Conservation (phyloP, 2,113 vertebrate genomes). For the Chrysemys picta region DNA sequence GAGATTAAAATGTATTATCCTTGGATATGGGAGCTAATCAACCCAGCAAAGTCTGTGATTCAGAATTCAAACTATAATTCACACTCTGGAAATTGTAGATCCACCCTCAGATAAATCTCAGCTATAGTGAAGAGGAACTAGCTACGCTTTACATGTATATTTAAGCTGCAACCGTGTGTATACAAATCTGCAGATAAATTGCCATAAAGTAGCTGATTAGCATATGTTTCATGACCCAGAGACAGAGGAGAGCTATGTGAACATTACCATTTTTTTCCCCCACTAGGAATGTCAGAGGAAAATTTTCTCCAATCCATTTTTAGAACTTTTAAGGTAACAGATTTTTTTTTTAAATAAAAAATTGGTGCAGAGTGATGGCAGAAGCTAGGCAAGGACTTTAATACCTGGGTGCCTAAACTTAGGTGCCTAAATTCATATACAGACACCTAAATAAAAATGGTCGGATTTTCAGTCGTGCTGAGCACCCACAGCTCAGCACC, state of each 20-base stretch:
- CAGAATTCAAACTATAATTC: constrained; percentile 36
- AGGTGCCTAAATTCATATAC: background rate
- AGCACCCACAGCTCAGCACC: background rate
- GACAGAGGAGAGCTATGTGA: constrained; percentile 24
- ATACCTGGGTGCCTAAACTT: background rate
- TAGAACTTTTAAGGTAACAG: background rate
- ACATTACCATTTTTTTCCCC: constrained; percentile 52
- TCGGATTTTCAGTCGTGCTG: background rate
- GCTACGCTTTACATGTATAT: constrained; percentile 34
- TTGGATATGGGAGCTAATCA: background rate
- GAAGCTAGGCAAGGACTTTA: background rate
- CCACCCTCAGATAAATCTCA: constrained; percentile 22
- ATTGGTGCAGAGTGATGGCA: background rate
- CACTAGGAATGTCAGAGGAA: constrained; percentile 48
- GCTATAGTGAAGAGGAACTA: background rate
- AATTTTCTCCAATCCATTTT: constrained; percentile 7
- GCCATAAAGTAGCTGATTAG: constrained; percentile 48
- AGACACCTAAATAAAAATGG: background rate
- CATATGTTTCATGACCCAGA: constrained; percentile 57
- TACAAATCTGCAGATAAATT: constrained; percentile 68
- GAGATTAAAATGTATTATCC: constrained; percentile 37
- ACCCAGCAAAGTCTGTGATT: background rate
- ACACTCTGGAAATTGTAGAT: constrained; percentile 11
- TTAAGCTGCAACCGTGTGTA: constrained; percentile 46
- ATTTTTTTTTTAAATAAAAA: constrained; percentile 34